Base-by-base conservation (phyloP, 2,888 invertebrate species). In the Iselma pallidipennis region DNA sequence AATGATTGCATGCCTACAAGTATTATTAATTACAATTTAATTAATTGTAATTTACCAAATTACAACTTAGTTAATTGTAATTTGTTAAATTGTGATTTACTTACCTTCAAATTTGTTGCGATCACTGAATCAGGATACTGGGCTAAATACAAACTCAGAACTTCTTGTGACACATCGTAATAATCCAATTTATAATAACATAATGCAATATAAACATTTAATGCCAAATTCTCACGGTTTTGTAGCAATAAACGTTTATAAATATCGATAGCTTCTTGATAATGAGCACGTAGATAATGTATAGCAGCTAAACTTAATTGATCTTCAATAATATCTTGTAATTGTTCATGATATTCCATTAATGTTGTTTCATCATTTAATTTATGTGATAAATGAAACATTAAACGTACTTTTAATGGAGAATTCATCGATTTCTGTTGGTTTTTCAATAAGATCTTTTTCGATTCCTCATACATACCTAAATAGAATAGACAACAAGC, bases 141-240 rank as follows among this genome's bases (percentile, higher is more conserved):
- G 63, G 94, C 92, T 55, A 99, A 84, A 81, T 99, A 99, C 21
- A 95, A 90, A 21, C 94, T 92, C 12, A 98, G 84, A n/a, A 97
- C 95, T 82, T 98, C 98, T 82, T 98, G 96, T 0, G 98, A 96
- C 50, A 97, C 96, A 81, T 98, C 98, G 78, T 96, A 98, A 80
- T 97, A 98, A 82, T 98, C 98, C 74, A 98, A 83, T 81, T 99
- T 98, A 83, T 98, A 99, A 82, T 98, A 98, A 78, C 98, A 99
- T 14, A 98, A 83, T 0, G 98, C 98, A 59, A 98, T 92, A 80
- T 99, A 98, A 3, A 98, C 96, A 82, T 99, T 98, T 61, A 99
- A 82, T 0, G 98, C 98, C 78, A 97, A 84, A 81, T 90, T 95
- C 56, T 94, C 92, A 71, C 96, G 91, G 83, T 97, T 94, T 73